A percentile compares a stretch with the other conserved stretches of the same genome.
phyloP scores from a whole-genome alignment of 2,888 invertebrate genomes.

The Cecidostiba fungosa region DNA sequence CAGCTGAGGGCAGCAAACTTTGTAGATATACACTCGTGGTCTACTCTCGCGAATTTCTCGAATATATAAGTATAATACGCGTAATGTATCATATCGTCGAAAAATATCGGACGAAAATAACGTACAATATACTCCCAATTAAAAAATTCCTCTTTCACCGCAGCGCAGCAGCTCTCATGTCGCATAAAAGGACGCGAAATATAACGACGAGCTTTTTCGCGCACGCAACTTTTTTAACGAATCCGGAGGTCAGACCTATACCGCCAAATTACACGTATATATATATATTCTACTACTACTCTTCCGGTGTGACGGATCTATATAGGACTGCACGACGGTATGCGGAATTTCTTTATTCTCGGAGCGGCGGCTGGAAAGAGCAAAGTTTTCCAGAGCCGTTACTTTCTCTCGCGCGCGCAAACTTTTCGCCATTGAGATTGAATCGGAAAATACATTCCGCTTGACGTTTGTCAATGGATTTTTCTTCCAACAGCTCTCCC shows the following conservation, averaged over 20 bases:
- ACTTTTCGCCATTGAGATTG: conserved; percentile 22
- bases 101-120: not conserved
- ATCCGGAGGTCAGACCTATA: not conserved
- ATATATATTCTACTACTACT: too few relatives aligned
- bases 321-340: too few relatives aligned
- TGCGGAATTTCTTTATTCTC: conserved; percentile 17
- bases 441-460: conserved; percentile 33
- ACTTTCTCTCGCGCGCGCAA: not conserved
- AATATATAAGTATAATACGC: too few relatives aligned
- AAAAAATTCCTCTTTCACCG: conserved; percentile 2
- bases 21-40: not conserved
- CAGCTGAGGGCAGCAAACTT: not conserved
- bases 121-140: not conserved
- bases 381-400: not conserved
- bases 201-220: not conserved
- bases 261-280: not conserved
- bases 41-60: not conserved
- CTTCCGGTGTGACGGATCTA: not conserved
- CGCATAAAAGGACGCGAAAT: not conserved
- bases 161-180: not conserved
- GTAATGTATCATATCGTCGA: not conserved
- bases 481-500: not conserved
- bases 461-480: conserved; percentile 29
- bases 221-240: not conserved
- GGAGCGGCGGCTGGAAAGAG: too few relatives aligned